Evolutionary conservation across 2,888 invertebrate species (phyloP), one percentile per base, ranked within the genome.

Genomic region (Caenorhabditis japonica): DNA sequence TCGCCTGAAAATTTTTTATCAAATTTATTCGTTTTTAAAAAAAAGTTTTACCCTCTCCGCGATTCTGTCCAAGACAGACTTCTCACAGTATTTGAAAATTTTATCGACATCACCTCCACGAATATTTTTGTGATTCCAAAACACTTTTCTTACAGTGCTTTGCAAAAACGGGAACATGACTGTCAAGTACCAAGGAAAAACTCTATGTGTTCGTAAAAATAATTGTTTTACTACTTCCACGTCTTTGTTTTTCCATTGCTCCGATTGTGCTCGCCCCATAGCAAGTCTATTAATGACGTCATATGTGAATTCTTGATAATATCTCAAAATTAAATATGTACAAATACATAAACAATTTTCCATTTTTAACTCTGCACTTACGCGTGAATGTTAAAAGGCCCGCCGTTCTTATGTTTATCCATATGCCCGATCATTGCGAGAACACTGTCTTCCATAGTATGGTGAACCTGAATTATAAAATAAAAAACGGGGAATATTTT

Each of bases 251-350:
- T 74, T 59, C 51, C 78, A 81, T 58, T 66, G 61, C 15, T 71
- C 73, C 8, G 72, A 72, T 4, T 69, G 56, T 23, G 72, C 58
- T 53, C 81, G 77, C 0, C 82, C 82, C 73, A 82, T 76, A 1
- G 80, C 80, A 13, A 82, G 53, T 12, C 80, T 53, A 4, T 66
- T 73, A 13, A 82, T 82, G 15, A 82, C 68, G 39, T 82, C 82
- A 17, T 76, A 68, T 4, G 82, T 78, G 44, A 70, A 77, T 46
- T 82, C 79, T 60, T 82, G 80, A 49, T 56, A 82, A 44, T 71
- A 77, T 8, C 72, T 76, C 38, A 64, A n/a, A n/a, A n/a, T n/a
- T n/a, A n/a, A n/a, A n/a, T n/a, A n/a, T n/a, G n/a, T n/a, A n/a
- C n/a, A 68, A 43, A 47, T 38, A 21, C 15, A 1, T 36, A 1